Conservation (phyloP, 2,797 vertebrate genomes). For the Lithobates sylvaticus region DNA sequence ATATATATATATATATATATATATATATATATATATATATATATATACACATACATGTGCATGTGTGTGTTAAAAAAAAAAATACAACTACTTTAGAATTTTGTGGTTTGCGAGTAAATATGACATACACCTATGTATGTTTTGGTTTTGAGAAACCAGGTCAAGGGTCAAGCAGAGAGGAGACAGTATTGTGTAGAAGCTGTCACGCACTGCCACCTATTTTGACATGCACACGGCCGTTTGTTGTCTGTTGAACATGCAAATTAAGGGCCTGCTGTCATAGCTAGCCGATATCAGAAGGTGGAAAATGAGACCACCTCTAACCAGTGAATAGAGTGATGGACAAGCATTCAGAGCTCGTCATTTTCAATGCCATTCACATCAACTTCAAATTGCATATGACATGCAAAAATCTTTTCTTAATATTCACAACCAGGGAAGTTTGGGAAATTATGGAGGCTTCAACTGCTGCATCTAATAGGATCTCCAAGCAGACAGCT, state of each 20-base stretch:
- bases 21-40: too few relatives aligned
- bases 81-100: not conserved
- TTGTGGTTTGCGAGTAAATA: not conserved
- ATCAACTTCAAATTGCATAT: slow-evolving; percentile 88
- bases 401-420: slow-evolving; percentile 99
- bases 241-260: slow-evolving; percentile 99
- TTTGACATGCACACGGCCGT: slow-evolving; percentile 99
- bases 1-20: too few relatives aligned
- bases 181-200: slow-evolving; percentile 99
- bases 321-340: slow-evolving; percentile 98
- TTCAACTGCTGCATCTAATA: slow-evolving; percentile 96
- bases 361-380: slow-evolving; percentile 91
- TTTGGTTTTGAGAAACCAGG: slow-evolving; percentile 77
- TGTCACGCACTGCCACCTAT: slow-evolving; percentile 99
- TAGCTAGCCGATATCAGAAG: slow-evolving; percentile 93
- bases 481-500: slow-evolving; percentile 96
- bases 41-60: not conserved
- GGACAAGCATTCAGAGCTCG: slow-evolving; percentile 97
- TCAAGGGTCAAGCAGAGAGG: slow-evolving; percentile 96
- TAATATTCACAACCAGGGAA: slow-evolving; percentile 97
- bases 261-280: slow-evolving; percentile 99
- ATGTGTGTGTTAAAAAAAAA: not conserved
- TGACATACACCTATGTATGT: slow-evolving; percentile 1
- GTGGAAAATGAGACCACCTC: slow-evolving; percentile 99
- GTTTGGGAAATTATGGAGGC: slow-evolving; percentile 90